phyloP scores from a whole-genome alignment of 2,888 invertebrate species.

The Rhagium mordax region DNA sequence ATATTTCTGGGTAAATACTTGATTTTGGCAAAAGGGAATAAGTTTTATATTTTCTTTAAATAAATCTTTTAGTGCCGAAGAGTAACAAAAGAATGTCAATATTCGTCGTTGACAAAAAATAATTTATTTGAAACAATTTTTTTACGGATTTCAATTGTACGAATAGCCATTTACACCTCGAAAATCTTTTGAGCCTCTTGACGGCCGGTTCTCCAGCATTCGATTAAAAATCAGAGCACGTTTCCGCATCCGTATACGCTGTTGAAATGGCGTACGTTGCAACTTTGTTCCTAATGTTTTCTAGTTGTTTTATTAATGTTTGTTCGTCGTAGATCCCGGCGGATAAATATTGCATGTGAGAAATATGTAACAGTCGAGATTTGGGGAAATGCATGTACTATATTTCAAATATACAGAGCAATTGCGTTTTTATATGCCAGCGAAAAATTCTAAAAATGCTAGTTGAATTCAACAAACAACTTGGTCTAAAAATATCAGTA shows the following conservation, averaged over 20 bases:
- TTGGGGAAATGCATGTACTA: too few relatives aligned
- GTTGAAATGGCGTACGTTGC: neutral
- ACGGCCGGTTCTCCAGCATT: neutral
- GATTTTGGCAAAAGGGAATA: too few relatives aligned
- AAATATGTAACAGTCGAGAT: neutral
- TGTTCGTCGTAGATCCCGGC: neutral
- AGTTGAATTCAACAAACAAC: neutral
- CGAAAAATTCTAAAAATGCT: neutral
- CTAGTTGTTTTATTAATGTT: neutral
- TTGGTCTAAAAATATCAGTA: neutral
- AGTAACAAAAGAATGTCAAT: too few relatives aligned
- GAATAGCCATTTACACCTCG: neutral
- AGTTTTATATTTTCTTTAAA: too few relatives aligned
- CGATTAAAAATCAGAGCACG: slow-evolving; percentile 25
- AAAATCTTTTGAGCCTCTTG: neutral
- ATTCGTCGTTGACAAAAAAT: too few relatives aligned
- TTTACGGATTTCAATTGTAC: neutral
- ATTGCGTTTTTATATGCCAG: too few relatives aligned
- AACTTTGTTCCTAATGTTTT: too few relatives aligned
- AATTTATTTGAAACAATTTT: neutral
- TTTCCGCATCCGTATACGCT: slow-evolving; percentile 16
- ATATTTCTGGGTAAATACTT: too few relatives aligned
- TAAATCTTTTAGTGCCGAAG: too few relatives aligned
- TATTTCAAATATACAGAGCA: too few relatives aligned
- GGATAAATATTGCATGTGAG: neutral